Percentiles rank a stretch among this genome's conserved stretches.
These are phyloP conservation scores for Chromis chromis DNA, from an alignment of 2,797 vertebrate genomes.

Conservation along the genomic window DNA sequence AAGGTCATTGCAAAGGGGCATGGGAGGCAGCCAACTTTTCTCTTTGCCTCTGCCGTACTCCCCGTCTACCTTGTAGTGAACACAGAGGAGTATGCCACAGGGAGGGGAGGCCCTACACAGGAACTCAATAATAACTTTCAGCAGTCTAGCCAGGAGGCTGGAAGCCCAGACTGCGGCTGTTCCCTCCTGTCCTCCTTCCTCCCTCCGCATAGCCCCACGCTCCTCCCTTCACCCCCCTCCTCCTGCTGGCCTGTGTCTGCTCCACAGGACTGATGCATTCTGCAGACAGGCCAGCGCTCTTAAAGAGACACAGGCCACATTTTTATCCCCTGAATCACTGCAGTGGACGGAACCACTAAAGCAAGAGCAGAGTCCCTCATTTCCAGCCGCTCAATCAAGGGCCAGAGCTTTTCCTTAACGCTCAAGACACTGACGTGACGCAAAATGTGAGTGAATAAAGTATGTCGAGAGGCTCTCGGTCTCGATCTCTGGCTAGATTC, in stretches of 20 bases:
- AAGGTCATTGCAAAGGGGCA: conserved; percentile 88
- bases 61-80: conserved; percentile 80
- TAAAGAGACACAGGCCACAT: conserved; percentile 88
- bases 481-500: conserved; percentile 55
- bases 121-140: conserved; percentile 98
- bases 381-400: conserved; percentile 73
- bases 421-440: conserved; percentile 65
- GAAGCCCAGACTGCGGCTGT: conserved; percentile 95
- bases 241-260: conserved; percentile 87
- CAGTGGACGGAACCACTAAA: conserved; percentile 80
- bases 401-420: conserved; percentile 57
- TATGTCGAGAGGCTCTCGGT: conserved; percentile 74
- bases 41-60: conserved; percentile 63
- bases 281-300: conserved; percentile 88
- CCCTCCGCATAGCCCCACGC: conserved; percentile 79
- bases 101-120: conserved; percentile 89
- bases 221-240: conserved; percentile 75
- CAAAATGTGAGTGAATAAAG: conserved; percentile 69
- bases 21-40: conserved; percentile 81
- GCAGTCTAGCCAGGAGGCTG: conserved; percentile 97
- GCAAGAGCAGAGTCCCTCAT: conserved; percentile 68
- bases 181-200: conserved; percentile 84
- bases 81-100: conserved; percentile 82
- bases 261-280: conserved; percentile 91
- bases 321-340: conserved; percentile 86